These are phyloP conservation scores for Trachymyrmex septentrionalis DNA, from an alignment of 1,140 invertebrate species.

Conservation along the genomic window DNA sequence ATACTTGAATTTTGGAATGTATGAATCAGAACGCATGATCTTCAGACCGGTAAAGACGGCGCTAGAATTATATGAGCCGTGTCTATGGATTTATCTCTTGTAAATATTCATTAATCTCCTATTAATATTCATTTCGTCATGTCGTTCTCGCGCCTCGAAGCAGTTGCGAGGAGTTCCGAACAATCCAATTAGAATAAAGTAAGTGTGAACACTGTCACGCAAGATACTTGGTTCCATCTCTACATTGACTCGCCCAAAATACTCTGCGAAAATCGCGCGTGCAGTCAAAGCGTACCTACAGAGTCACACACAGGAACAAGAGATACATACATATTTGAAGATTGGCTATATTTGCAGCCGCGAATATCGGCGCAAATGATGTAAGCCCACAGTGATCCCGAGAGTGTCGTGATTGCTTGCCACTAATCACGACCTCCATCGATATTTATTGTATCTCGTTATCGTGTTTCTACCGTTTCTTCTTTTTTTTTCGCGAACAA, in stretches of 20 bases:
- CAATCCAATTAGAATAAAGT: neutral
- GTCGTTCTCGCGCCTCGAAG: neutral
- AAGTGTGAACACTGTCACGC: neutral
- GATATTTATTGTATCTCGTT: conserved; percentile 16
- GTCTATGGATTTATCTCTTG: neutral
- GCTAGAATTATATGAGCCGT: neutral
- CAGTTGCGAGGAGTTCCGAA: neutral
- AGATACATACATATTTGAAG: neutral
- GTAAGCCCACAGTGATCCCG: conserved; percentile 74
- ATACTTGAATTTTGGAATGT: neutral
- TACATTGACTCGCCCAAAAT: conserved; percentile 34
- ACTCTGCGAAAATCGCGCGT: neutral
- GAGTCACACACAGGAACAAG: neutral
- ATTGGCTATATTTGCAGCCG: conserved; percentile 69
- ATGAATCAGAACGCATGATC: neutral
- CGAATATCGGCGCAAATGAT: conserved; percentile 64
- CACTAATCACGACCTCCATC: conserved; percentile 34
- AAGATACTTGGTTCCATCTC: conserved; percentile 8
- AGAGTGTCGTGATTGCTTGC: conserved; percentile 63
- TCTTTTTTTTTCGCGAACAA: conserved; percentile 50
- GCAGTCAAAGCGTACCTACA: neutral
- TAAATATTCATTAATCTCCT: neutral
- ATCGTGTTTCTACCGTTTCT: neutral
- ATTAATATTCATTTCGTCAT: neutral
- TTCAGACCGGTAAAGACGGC: neutral